Evolutionary conservation across 2,113 vertebrate species (phyloP).

Genomic region (Odocoileus virginianus): DNA sequence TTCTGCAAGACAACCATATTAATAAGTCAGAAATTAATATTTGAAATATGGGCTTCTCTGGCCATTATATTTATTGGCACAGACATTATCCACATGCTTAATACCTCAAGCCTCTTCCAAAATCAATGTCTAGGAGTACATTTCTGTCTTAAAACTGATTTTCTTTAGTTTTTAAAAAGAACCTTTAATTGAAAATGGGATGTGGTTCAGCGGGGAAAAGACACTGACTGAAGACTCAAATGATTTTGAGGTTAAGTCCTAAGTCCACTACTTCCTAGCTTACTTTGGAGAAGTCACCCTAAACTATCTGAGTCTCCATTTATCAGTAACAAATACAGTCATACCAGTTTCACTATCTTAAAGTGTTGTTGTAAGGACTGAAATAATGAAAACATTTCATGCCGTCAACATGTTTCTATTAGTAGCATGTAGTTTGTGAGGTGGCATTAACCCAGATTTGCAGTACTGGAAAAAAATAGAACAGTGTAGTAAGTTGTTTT

Average conservation of each 20-base stretch:
- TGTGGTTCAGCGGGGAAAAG: background rate
- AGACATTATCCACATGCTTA: background rate
- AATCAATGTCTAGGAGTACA: background rate
- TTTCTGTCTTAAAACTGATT: background rate
- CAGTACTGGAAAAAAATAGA: background rate
- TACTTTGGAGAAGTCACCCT: background rate
- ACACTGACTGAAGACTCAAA: background rate
- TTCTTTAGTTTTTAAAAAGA: constrained; percentile 19
- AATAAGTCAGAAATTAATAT: constrained; percentile 15
- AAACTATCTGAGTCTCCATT: background rate
- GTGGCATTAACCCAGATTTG: background rate
- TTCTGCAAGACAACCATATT: background rate
- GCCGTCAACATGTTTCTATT: background rate
- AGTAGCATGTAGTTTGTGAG: background rate
- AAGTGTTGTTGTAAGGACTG: background rate
- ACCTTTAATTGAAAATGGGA: background rate
- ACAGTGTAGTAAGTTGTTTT: background rate
- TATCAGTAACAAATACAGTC: background rate
- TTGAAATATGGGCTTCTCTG: background rate
- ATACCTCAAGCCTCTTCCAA: background rate
- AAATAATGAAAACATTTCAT: background rate
- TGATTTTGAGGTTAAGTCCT: background rate
- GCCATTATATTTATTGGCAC: background rate
- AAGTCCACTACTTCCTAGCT: background rate
- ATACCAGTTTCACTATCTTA: background rate